phyloP scores from a whole-genome alignment of 1,140 invertebrate genomes.

The Nomia melanderi region DNA sequence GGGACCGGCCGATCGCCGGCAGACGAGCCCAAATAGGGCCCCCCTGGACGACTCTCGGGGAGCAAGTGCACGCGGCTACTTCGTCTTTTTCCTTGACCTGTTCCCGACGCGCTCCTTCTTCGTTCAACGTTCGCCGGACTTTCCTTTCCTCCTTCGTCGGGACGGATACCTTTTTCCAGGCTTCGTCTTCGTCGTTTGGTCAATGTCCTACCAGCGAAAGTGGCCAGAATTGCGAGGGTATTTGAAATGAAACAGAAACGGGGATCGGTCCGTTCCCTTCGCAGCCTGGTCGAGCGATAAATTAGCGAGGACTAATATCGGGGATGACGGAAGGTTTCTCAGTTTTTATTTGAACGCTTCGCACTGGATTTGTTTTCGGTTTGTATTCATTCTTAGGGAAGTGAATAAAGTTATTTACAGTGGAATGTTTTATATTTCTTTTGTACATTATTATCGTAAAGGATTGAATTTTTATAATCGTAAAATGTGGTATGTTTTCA shows the following conservation, averaged over 20 bases:
- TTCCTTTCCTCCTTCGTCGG: not conserved
- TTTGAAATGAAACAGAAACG: not conserved
- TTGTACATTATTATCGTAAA: no score
- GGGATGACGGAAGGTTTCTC: no score
- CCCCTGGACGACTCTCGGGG: conserved; percentile 28
- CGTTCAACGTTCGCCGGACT: not conserved
- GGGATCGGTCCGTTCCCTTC: no score
- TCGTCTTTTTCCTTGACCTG: conserved; percentile 31
- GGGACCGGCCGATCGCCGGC: conserved; percentile 36
- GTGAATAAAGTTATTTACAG: no score
- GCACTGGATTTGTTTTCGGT: no score
- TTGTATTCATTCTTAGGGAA: no score
- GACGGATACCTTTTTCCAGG: not conserved
- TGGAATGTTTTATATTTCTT: no score
- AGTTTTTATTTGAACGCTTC: no score
- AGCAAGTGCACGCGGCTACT: conserved; percentile 66
- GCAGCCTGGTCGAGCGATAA: no score
- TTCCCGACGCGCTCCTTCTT: not conserved
- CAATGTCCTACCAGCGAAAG: not conserved
- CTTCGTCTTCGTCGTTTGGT: conserved; percentile 4
- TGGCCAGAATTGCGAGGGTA: not conserved
- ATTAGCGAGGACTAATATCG: no score
- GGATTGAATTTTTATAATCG: no score
- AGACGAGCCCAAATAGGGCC: conserved; percentile 63
- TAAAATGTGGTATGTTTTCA: no score